Evolutionary conservation across 2,888 invertebrate genomes (phyloP).

Genomic region (Aphodius sticticus): DNA sequence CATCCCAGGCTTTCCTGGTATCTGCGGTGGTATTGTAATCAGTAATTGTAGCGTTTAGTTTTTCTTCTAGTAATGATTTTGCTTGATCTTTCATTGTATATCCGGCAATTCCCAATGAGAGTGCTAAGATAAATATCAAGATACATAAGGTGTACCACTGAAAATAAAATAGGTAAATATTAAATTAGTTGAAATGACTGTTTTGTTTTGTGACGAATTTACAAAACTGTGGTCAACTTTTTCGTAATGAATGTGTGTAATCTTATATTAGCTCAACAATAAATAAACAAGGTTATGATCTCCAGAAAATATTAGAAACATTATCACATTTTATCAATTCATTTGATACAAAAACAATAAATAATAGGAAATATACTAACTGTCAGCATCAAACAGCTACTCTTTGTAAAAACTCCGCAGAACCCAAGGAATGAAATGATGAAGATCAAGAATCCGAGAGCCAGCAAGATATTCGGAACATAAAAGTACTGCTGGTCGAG

Average conservation of each 20-base stretch:
- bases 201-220: too few relatives aligned
- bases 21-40: conserved; percentile 64
- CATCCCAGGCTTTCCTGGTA: conserved; percentile 77
- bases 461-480: conserved; percentile 84
- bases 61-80: conserved; percentile 68
- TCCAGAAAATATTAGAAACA: too few relatives aligned
- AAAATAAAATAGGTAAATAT: conserved; percentile 42
- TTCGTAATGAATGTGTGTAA: too few relatives aligned
- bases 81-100: conserved; percentile 77
- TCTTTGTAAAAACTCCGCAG: conserved; percentile 94
- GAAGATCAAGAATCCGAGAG: conserved; percentile 86
- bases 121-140: conserved; percentile 81
- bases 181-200: too few relatives aligned
- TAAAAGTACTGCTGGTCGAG: conserved; percentile 83
- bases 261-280: too few relatives aligned
- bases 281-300: too few relatives aligned
- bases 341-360: conserved; percentile 10
- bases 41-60: conserved; percentile 73
- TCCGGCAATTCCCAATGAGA: conserved; percentile 83
- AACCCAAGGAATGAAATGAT: conserved; percentile 94
- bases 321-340: too few relatives aligned
- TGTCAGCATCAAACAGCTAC: conserved; percentile 90
- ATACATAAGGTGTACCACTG: conserved; percentile 80
- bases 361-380: conserved; percentile 66
- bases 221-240: too few relatives aligned